These are phyloP conservation scores for Parnassius apollo DNA, from an alignment of 2,888 invertebrate genomes.

Conservation along the genomic window DNA sequence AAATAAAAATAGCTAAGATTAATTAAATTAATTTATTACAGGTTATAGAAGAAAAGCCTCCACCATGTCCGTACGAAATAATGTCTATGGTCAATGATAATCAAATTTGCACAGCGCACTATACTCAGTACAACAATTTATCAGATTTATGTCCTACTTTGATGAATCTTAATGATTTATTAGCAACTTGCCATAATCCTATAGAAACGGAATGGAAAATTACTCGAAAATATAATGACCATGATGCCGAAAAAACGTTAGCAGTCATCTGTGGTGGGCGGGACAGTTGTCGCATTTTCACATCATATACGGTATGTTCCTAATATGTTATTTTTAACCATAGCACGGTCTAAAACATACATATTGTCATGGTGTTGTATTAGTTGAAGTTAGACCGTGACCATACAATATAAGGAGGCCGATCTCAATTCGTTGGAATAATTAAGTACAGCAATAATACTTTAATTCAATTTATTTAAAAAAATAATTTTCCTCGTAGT, in stretches of 20 bases:
- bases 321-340: no score
- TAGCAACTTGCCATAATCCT: constrained; percentile 50
- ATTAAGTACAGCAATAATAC: no score
- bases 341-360: no score
- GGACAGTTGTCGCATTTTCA: constrained; percentile 51
- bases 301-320: constrained; percentile 49
- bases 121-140: constrained; percentile 34
- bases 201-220: constrained; percentile 51
- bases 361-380: no score
- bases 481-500: no score
- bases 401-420: no score
- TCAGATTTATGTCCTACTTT: constrained; percentile 37
- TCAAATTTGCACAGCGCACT: constrained; percentile 44
- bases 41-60: constrained; percentile 52
- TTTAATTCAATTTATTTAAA: no score
- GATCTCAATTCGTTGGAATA: no score
- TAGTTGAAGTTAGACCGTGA: no score
- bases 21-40: constrained; percentile 31
- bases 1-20: no score
- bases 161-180: constrained; percentile 42
- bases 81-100: constrained; percentile 41
- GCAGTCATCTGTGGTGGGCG: constrained; percentile 46
- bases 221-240: constrained; percentile 35
- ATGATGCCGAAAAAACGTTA: constrained; percentile 34
- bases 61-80: constrained; percentile 57